Evolutionary conservation across 2,797 vertebrate species (phyloP).

Genomic region (Rhodeus uyekii): DNA sequence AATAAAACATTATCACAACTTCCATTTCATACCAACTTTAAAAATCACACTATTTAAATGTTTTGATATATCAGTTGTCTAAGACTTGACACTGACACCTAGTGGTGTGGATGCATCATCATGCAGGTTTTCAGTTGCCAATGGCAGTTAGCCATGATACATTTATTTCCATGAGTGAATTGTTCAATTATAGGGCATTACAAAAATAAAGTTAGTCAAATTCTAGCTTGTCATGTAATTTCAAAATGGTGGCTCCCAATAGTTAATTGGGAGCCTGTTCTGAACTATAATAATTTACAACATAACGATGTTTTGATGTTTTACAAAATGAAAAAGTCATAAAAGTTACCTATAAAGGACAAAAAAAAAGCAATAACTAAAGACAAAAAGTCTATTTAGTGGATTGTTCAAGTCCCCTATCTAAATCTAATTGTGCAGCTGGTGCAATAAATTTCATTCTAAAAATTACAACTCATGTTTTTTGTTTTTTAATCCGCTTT

Average conservation of each 20-base stretch:
- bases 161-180: too few relatives aligned
- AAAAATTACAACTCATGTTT: not conserved
- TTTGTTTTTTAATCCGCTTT: not conserved
- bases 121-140: too few relatives aligned
- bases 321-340: not conserved
- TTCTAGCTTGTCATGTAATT: not conserved
- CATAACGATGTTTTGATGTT: too few relatives aligned
- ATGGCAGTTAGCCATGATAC: too few relatives aligned
- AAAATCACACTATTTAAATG: too few relatives aligned
- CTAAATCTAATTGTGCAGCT: slow-evolving; percentile 16
- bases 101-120: too few relatives aligned
- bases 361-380: not conserved
- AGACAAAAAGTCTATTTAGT: not conserved
- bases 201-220: not conserved
- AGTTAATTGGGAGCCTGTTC: too few relatives aligned
- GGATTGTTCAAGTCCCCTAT: not conserved
- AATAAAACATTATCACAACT: too few relatives aligned
- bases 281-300: not conserved
- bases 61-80: too few relatives aligned
- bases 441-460: not conserved
- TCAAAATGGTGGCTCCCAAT: not conserved
- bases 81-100: too few relatives aligned
- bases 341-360: not conserved
- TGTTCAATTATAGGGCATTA: not conserved
- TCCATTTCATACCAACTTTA: too few relatives aligned